Conservation (phyloP, 2,888 invertebrate genomes). For the Epinotia demarniana region DNA sequence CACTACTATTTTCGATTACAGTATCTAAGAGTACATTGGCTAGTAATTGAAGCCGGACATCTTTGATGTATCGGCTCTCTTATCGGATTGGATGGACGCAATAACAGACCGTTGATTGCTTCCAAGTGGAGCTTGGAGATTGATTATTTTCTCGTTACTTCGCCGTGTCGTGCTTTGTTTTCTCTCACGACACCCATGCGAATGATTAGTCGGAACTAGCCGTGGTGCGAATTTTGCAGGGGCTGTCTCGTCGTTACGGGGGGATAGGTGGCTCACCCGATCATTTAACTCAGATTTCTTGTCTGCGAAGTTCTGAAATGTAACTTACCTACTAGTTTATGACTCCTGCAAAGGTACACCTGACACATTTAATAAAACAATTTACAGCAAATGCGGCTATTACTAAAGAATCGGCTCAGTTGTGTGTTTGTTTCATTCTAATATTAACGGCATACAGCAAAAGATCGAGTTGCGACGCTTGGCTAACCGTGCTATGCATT, state of each 20-base stretch:
- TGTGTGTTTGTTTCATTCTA: background rate
- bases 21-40: constrained; percentile 73
- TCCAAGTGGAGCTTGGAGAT: constrained; percentile 81
- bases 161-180: constrained; percentile 66
- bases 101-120: constrained; percentile 84
- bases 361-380: background rate
- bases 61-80: constrained; percentile 84
- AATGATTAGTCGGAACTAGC: constrained; percentile 41
- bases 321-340: background rate
- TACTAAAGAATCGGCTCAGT: background rate
- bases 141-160: constrained; percentile 83
- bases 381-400: background rate
- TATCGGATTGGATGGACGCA: constrained; percentile 83
- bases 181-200: constrained; percentile 55
- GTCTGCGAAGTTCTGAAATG: background rate
- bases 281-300: background rate
- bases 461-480: too few relatives aligned
- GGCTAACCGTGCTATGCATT: too few relatives aligned
- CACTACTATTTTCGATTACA: constrained; percentile 78
- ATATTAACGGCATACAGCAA: too few relatives aligned
- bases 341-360: background rate
- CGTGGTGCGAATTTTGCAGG: constrained; percentile 11
- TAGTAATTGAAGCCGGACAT: constrained; percentile 82
- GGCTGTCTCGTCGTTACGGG: background rate
- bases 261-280: background rate